These are phyloP conservation scores for Cyclura pinguis DNA, from an alignment of 2,797 vertebrate genomes.

Conservation along the genomic window DNA sequence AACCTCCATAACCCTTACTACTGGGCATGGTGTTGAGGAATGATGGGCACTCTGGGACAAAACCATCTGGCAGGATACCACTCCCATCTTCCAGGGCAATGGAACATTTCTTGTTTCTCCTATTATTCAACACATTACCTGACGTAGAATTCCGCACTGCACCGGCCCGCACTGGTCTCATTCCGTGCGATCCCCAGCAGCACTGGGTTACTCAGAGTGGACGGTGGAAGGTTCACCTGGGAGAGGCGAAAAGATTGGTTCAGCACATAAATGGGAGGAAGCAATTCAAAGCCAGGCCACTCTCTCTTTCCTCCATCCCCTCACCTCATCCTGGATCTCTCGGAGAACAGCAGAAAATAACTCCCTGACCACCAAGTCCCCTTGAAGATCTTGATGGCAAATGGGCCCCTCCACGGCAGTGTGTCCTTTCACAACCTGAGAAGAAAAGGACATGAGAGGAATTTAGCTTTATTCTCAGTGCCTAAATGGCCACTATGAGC, in stretches of 20 bases:
- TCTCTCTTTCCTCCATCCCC: constrained; percentile 82
- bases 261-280: not conserved
- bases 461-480: not conserved
- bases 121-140: constrained; percentile 77
- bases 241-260: not conserved
- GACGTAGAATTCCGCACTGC: constrained; percentile 91
- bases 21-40: no score
- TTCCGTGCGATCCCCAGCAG: constrained; percentile 90
- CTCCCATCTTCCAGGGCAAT: not conserved
- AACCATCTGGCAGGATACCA: not conserved
- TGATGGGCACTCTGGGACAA: not conserved
- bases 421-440: not conserved
- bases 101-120: not conserved
- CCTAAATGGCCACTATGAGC: not conserved
- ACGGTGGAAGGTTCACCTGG: constrained; percentile 89
- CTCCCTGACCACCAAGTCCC: constrained; percentile 83
- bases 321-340: constrained; percentile 93
- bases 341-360: constrained; percentile 89
- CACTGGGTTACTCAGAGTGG: constrained; percentile 82
- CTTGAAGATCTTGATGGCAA: constrained; percentile 77
- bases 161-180: constrained; percentile 88
- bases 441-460: not conserved
- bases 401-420: not conserved
- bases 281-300: not conserved
- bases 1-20: no score